phyloP scores from a whole-genome alignment of 2,888 invertebrate species.

The Linnaemya vulpina region DNA sequence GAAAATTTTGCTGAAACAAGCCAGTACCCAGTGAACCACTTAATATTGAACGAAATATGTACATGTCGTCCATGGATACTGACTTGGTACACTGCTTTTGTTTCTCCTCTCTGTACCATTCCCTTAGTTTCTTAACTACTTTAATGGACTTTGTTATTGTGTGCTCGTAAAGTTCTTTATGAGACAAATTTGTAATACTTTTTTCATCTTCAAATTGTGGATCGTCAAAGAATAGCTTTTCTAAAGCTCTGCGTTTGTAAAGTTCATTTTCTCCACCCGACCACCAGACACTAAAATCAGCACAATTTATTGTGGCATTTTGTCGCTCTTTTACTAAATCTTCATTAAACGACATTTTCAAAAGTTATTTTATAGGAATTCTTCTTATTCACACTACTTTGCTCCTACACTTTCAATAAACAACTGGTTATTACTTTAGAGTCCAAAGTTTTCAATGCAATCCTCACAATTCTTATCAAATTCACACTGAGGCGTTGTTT shows the following conservation, averaged over 20 bases:
- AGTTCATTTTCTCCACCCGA: constrained; percentile 76
- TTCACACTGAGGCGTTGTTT: neutral
- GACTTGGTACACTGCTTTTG: constrained; percentile 76
- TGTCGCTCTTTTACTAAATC: constrained; percentile 76
- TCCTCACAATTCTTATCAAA: constrained; percentile 26
- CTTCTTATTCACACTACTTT: constrained; percentile 36
- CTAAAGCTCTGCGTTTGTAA: constrained; percentile 75
- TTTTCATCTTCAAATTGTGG: constrained; percentile 75
- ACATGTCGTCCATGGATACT: constrained; percentile 80
- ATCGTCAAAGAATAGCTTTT: constrained; percentile 76
- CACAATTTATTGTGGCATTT: constrained; percentile 75
- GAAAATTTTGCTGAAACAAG: constrained; percentile 79
- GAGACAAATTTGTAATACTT: constrained; percentile 76
- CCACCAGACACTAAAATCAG: constrained; percentile 80
- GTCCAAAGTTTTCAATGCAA: constrained; percentile 3
- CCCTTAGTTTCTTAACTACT: constrained; percentile 87
- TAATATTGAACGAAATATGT: constrained; percentile 76
- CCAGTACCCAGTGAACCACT: constrained; percentile 78
- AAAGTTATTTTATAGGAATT: neutral
- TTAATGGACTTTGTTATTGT: constrained; percentile 77
- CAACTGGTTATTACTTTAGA: constrained; percentile 30
- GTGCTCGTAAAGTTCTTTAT: constrained; percentile 78
- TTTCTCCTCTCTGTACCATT: constrained; percentile 84
- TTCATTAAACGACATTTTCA: constrained; percentile 58
- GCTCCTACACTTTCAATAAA: constrained; percentile 7